phyloP scores from a whole-genome alignment of 92 coral and sea anemone species.

The Pocillopora meandrina region DNA sequence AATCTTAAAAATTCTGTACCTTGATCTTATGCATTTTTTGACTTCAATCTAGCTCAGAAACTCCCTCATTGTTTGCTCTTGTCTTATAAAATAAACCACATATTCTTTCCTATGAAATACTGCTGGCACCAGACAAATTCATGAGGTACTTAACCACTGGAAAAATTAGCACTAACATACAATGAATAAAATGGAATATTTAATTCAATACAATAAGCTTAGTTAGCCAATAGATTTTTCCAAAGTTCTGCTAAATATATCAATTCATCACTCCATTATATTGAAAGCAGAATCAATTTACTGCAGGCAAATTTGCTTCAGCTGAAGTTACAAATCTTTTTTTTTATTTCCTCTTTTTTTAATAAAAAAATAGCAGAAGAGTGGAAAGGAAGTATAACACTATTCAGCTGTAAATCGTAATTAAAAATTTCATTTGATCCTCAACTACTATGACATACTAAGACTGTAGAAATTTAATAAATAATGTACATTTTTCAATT shows the following conservation, averaged over 20 bases:
- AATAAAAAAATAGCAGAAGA: neutral
- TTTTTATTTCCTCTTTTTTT: neutral
- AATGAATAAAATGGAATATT: slow-evolving; percentile 13
- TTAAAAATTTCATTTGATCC: slow-evolving; percentile 23
- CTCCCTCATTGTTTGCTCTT: neutral
- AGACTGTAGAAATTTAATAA: slow-evolving; percentile 26
- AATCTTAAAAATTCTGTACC: slow-evolving; percentile 13
- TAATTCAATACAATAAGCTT: slow-evolving; percentile 4
- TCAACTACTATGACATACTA: slow-evolving; percentile 7
- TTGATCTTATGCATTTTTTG: slow-evolving; percentile 39
- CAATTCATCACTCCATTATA: slow-evolving; percentile 3
- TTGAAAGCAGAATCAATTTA: slow-evolving; percentile 1
- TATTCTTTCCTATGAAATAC: neutral
- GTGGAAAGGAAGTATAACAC: neutral
- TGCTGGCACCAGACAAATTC: neutral
- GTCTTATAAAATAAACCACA: neutral
- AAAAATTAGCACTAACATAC: slow-evolving; percentile 19
- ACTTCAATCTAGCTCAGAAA: neutral
- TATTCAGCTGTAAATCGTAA: slow-evolving; percentile 16
- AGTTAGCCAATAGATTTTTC: slow-evolving; percentile 26
- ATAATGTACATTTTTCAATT: slow-evolving; percentile 22
- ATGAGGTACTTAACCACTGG: slow-evolving; percentile 19
- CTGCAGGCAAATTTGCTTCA: slow-evolving; percentile 25
- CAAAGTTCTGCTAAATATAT: neutral
- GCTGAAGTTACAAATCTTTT: slow-evolving; percentile 5